phyloP scores from a whole-genome alignment of 2,113 vertebrate genomes.

The Gymnogyps californianus region DNA sequence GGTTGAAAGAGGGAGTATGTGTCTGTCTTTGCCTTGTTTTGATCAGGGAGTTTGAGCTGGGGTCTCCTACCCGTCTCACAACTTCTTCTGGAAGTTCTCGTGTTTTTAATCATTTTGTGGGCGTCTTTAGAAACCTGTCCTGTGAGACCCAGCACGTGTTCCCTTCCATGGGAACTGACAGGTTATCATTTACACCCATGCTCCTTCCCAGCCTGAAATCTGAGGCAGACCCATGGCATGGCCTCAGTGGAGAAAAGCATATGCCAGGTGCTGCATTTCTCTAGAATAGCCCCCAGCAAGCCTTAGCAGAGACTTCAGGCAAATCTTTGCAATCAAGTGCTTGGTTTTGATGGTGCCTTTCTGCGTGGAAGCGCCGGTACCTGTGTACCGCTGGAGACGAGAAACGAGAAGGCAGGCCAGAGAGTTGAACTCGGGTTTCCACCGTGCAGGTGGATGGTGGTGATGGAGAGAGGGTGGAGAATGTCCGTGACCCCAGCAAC shows the following conservation, averaged over 20 bases:
- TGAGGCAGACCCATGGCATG: neutral
- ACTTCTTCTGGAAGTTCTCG: neutral
- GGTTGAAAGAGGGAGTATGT: neutral
- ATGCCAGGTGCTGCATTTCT: neutral
- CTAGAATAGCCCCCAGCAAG: neutral
- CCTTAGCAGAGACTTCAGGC: neutral
- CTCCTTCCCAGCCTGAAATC: neutral
- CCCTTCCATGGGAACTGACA: fast-evolving
- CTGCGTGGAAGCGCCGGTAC: fast-evolving
- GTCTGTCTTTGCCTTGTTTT: neutral
- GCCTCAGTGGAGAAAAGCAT: neutral
- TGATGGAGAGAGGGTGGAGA: neutral
- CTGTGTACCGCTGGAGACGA: fast-evolving
- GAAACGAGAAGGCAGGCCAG: neutral
- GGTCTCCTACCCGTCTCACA: neutral
- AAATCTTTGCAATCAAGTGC: neutral
- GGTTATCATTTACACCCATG: neutral
- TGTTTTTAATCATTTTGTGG: neutral
- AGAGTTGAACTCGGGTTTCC: neutral
- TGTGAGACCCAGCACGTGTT: neutral
- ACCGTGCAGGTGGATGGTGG: fast-evolving
- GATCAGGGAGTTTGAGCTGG: neutral
- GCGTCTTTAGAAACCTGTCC: neutral
- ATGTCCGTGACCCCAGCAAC: neutral
- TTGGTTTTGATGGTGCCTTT: neutral